A percentile compares a stretch with the other conserved stretches of the same genome.
Conservation (phyloP, 2,888 invertebrate species). For the Drosophila anomalipes region DNA sequence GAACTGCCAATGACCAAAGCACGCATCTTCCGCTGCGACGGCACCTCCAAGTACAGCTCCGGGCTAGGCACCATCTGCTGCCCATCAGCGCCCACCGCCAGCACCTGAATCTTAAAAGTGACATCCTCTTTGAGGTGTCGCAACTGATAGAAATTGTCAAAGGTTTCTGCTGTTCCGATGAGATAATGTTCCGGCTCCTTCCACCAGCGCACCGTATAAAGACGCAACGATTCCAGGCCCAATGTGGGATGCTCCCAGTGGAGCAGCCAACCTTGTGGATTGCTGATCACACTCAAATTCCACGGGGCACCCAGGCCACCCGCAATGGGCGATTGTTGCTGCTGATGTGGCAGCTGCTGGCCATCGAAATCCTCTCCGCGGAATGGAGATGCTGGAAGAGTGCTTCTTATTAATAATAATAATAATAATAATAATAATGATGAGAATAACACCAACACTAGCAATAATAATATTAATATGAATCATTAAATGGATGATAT, state of each 20-base stretch:
- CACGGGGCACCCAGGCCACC: conserved; percentile 86
- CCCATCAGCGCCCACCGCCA: conserved; percentile 88
- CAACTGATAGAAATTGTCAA: conserved; percentile 90
- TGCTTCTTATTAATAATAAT: neutral
- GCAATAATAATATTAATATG: neutral
- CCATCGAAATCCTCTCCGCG: conserved; percentile 60
- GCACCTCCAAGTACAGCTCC: conserved; percentile 88
- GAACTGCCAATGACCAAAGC: conserved; percentile 90
- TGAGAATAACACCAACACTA: neutral
- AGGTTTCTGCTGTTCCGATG: conserved; percentile 89
- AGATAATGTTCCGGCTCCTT: conserved; percentile 88
- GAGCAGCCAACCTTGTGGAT: conserved; percentile 91
- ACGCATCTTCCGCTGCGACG: conserved; percentile 89
- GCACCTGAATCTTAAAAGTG: conserved; percentile 91
- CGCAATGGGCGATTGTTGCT: conserved; percentile 45
- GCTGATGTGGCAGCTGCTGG: conserved; percentile 53
- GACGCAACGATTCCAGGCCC: conserved; percentile 87
- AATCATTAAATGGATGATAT: neutral
- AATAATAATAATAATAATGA: neutral
- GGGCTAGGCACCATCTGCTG: conserved; percentile 88
- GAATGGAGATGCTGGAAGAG: conserved; percentile 37
- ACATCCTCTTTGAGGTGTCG: conserved; percentile 90
- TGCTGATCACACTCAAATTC: conserved; percentile 90
- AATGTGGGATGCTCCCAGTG: conserved; percentile 90
- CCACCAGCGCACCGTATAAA: conserved; percentile 90